These are phyloP conservation scores for Syngnathus scovelli DNA, from an alignment of 2,113 vertebrate genomes.

Conservation along the genomic window DNA sequence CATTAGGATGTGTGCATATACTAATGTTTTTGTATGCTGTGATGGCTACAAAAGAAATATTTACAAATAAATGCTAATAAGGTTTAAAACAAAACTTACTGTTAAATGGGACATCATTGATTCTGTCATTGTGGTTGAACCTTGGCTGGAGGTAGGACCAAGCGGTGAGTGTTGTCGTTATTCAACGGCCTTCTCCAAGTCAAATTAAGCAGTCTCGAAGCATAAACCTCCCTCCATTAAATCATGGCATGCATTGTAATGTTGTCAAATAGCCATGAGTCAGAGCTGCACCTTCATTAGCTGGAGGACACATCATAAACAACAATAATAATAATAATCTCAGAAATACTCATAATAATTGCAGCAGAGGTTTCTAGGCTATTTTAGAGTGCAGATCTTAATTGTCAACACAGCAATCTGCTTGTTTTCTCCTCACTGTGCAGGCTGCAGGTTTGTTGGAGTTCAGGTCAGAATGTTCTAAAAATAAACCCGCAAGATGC, in stretches of 20 bases:
- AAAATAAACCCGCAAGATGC: conserved; percentile 11
- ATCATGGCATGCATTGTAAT: conserved; percentile 29
- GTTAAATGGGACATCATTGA: neutral
- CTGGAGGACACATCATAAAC: conserved; percentile 22
- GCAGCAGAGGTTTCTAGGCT: neutral
- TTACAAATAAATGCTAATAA: no score
- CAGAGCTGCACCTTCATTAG: conserved; percentile 47
- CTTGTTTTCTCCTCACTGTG: neutral
- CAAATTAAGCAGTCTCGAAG: conserved; percentile 29
- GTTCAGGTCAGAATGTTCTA: neutral
- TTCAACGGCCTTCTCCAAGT: conserved; percentile 28
- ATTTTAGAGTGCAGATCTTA: no score
- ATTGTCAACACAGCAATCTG: neutral
- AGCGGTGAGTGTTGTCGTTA: conserved; percentile 7
- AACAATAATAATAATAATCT: neutral
- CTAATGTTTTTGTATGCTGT: neutral
- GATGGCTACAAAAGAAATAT: neutral
- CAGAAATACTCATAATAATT: conserved; percentile 3
- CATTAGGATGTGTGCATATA: neutral
- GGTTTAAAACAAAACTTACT: no score
- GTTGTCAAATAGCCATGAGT: conserved; percentile 14
- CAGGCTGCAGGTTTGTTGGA: conserved; percentile 4
- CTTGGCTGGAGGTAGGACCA: neutral
- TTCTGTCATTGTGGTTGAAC: neutral
- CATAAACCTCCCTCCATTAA: conserved; percentile 29